Evolutionary conservation across 2,797 vertebrate genomes (phyloP).

Genomic region (Danio kyathit): DNA sequence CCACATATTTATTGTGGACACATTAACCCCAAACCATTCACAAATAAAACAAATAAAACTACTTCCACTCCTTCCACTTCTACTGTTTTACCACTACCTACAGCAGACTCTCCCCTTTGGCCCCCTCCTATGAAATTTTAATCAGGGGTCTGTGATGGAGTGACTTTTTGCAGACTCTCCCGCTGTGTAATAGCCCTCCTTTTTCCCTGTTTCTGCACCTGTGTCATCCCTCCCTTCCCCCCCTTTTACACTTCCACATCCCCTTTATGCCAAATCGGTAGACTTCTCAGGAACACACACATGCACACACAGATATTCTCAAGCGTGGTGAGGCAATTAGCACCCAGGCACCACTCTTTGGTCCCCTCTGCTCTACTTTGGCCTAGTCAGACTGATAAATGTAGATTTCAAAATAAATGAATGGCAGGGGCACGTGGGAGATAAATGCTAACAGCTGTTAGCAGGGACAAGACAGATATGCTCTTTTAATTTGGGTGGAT

Average conservation of each 20-base stretch:
- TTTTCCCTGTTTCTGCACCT: conserved; percentile 69
- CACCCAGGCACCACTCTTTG: conserved; percentile 32
- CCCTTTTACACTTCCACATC: conserved; percentile 35
- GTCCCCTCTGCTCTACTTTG: conserved; percentile 55
- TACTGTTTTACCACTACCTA: conserved; percentile 20
- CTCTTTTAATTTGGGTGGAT: conserved; percentile 68
- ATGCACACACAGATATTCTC: conserved; percentile 41
- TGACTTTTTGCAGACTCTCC: conserved; percentile 79
- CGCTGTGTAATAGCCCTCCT: conserved; percentile 75
- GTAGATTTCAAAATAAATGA: conserved; percentile 70
- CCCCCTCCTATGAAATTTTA: conserved; percentile 81
- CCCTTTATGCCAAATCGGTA: conserved; percentile 13
- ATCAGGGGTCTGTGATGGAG: conserved; percentile 77
- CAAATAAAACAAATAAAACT: conserved; percentile 38
- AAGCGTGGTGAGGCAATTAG: conserved; percentile 57
- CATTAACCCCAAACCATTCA: background rate
- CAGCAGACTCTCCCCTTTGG: conserved; percentile 57
- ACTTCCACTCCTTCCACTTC: conserved; percentile 11
- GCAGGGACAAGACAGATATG: conserved; percentile 62
- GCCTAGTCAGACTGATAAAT: conserved; percentile 73
- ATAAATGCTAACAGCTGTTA: conserved; percentile 68
- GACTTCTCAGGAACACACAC: conserved; percentile 32
- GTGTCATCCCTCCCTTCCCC: conserved; percentile 57
- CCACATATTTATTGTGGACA: background rate
- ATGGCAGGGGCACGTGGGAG: conserved; percentile 58